A percentile compares a stretch with the other conserved stretches of the same genome.
These are phyloP conservation scores for Dasysyrphus tricinctus DNA, from an alignment of 2,888 invertebrate genomes.

Conservation along the genomic window DNA sequence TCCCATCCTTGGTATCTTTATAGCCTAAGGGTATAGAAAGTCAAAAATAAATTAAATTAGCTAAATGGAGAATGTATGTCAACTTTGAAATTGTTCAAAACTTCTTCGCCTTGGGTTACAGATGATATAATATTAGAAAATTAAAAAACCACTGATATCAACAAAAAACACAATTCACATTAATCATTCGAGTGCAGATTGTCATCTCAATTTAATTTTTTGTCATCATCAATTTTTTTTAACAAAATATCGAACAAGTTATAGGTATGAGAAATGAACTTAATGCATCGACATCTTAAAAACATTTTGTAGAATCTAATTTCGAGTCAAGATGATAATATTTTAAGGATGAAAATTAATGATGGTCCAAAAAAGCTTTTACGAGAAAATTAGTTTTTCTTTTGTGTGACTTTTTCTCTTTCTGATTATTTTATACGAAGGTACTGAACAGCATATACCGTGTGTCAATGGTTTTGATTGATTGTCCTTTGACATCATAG, in stretches of 20 bases:
- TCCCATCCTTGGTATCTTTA: not conserved
- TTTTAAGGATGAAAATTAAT: slow-evolving; percentile 55
- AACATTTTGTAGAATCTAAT: slow-evolving; percentile 32
- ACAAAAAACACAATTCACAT: slow-evolving; percentile 34
- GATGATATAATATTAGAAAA: not conserved
- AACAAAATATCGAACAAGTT: slow-evolving; percentile 3
- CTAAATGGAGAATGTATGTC: slow-evolving; percentile 61
- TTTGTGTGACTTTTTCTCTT: slow-evolving; percentile 36
- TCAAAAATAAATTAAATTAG: slow-evolving; percentile 56
- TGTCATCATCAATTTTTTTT: slow-evolving; percentile 17
- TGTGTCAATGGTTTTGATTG: slow-evolving; percentile 67
- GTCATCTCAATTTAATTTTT: slow-evolving; percentile 65
- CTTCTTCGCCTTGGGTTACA: not conserved
- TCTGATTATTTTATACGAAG: slow-evolving; percentile 11
- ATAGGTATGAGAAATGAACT: not conserved
- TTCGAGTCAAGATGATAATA: slow-evolving; percentile 15
- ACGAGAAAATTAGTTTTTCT: slow-evolving; percentile 67
- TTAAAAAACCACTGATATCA: not conserved
- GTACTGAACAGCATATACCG: slow-evolving; percentile 12
- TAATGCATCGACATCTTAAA: not conserved
- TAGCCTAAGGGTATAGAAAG: not conserved
- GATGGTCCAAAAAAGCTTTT: slow-evolving; percentile 61
- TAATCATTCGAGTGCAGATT: slow-evolving; percentile 57
- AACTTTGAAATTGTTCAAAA: slow-evolving; percentile 37
- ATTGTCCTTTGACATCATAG: slow-evolving; percentile 61